These are phyloP conservation scores for Heliconius nattereri DNA, from an alignment of 1,140 invertebrate genomes.

Conservation along the genomic window DNA sequence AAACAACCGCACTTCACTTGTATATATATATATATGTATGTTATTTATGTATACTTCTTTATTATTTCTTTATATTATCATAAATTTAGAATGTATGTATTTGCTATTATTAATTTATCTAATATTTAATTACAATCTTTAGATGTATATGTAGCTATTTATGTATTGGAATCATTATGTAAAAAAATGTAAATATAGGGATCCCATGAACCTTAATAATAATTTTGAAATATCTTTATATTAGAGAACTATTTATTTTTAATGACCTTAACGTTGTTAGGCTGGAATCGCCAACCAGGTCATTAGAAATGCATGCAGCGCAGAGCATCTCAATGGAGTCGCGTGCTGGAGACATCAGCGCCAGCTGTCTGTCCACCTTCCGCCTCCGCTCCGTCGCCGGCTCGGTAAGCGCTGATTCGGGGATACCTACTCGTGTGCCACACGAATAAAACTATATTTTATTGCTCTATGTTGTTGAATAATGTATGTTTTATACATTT, in stretches of 20 bases:
- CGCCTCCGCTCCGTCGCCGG: constrained; percentile 90
- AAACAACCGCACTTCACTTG: too few species aligned
- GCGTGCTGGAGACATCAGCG: constrained; percentile 91
- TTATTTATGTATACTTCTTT: too few species aligned
- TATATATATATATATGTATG: too few species aligned
- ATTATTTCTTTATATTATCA: too few species aligned
- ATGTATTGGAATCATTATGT: too few species aligned
- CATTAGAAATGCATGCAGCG: constrained; percentile 90
- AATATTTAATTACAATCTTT: too few species aligned
- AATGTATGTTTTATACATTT: constrained; percentile 15
- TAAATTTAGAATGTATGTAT: too few species aligned
- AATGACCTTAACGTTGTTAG: constrained; percentile 73
- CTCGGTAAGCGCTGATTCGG: constrained; percentile 78
- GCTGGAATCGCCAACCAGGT: constrained; percentile 94
- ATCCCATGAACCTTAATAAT: too few species aligned
- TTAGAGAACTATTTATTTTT: background rate
- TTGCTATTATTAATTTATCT: too few species aligned
- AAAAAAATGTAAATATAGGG: too few species aligned
- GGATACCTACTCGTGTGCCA: constrained; percentile 24
- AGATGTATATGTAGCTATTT: too few species aligned
- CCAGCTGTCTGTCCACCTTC: constrained; percentile 90
- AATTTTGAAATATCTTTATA: background rate
- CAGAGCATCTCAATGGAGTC: constrained; percentile 92
- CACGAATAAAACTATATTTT: background rate
- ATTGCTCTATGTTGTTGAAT: constrained; percentile 18